These are phyloP conservation scores for Engystomops pustulosus DNA, from an alignment of 2,113 vertebrate genomes.

Conservation along the genomic window DNA sequence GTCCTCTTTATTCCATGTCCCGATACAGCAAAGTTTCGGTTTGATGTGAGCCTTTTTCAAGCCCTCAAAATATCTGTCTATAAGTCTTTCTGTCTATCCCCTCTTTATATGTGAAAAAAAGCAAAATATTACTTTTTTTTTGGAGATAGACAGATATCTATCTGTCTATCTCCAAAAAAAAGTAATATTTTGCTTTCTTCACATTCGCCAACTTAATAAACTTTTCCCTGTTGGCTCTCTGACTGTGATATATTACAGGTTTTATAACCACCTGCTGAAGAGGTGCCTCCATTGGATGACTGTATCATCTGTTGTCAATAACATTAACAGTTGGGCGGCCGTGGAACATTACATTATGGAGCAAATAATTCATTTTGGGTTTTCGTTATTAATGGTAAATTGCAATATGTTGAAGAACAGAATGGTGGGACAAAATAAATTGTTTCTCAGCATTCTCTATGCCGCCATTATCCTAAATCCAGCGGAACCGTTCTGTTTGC, in stretches of 20 bases:
- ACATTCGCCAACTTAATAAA: background rate
- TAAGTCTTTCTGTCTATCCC: background rate
- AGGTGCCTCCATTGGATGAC: background rate
- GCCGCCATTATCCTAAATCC: constrained; percentile 18
- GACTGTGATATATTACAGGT: background rate
- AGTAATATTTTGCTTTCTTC: no score
- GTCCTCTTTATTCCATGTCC: no score
- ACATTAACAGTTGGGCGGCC: background rate
- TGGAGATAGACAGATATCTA: no score
- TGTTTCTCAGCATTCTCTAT: background rate
- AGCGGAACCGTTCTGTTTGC: constrained; percentile 22
- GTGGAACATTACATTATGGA: background rate
- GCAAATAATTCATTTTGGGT: constrained; percentile 5
- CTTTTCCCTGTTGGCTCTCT: background rate
- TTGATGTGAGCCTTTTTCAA: no score
- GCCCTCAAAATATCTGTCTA: background rate
- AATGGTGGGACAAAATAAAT: constrained; percentile 16
- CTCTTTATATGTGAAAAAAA: background rate
- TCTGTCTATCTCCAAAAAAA: constrained; percentile 7
- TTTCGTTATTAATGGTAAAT: background rate
- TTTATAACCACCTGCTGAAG: background rate
- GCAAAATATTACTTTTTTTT: no score
- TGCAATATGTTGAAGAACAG: background rate
- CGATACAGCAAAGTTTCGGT: no score
- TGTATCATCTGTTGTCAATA: constrained; percentile 4